A percentile compares a stretch with the other conserved stretches of the same genome.
phyloP scores from a whole-genome alignment of 2,113 vertebrate species.

The Nerophis lumbriciformis region DNA sequence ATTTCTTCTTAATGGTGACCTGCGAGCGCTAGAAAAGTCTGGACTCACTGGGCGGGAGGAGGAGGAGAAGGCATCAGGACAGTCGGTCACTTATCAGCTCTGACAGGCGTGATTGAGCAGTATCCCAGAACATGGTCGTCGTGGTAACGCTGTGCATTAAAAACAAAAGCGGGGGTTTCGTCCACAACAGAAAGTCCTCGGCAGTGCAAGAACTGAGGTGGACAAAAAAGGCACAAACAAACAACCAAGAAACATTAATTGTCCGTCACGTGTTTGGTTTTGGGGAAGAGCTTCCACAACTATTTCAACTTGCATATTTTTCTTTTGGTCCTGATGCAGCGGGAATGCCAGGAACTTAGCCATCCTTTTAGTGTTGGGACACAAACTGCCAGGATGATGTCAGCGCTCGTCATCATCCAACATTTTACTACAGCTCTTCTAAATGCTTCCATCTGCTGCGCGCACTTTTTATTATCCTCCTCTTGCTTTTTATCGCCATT shows the following conservation, averaged over 20 bases:
- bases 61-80: conserved; percentile 61
- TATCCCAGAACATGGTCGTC: conserved; percentile 55
- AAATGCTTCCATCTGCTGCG: conserved; percentile 45
- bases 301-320: conserved; percentile 48
- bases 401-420: too few relatives aligned
- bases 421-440: not conserved
- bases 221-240: conserved; percentile 65
- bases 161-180: conserved; percentile 4
- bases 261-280: conserved; percentile 27
- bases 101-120: conserved; percentile 52
- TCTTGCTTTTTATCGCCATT: conserved; percentile 43
- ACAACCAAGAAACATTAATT: conserved; percentile 42
- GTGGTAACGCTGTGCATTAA: conserved; percentile 49
- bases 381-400: too few relatives aligned
- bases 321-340: conserved; percentile 5
- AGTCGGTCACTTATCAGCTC: conserved; percentile 30
- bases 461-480: conserved; percentile 44
- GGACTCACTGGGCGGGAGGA: conserved; percentile 63
- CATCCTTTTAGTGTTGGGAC: too few relatives aligned
- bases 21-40: conserved; percentile 75
- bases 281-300: conserved; percentile 20
- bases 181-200: conserved; percentile 31
- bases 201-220: conserved; percentile 40
- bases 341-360: too few relatives aligned
- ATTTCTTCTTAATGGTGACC: conserved; percentile 68